Percentiles rank a stretch among this genome's conserved stretches.
phyloP scores from a whole-genome alignment of 2,113 vertebrate genomes.

The Phrynosoma platyrhinos region DNA sequence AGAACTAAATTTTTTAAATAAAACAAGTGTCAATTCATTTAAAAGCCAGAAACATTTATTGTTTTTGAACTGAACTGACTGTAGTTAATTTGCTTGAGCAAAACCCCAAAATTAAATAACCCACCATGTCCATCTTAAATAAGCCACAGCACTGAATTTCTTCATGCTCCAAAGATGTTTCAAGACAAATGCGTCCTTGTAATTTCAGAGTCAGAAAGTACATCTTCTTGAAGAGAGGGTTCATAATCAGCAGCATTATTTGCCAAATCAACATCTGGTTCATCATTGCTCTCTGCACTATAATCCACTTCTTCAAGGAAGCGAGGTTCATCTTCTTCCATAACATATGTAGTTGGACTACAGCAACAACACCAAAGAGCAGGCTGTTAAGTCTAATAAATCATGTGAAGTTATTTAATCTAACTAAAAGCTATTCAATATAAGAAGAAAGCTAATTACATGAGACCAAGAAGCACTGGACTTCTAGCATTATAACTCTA shows the following conservation, averaged over 20 bases:
- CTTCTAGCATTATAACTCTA: background rate
- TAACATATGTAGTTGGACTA: constrained; percentile 91
- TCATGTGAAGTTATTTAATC: background rate
- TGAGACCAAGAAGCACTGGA: background rate
- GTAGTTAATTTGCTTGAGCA: constrained; percentile 64
- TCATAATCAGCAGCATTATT: constrained; percentile 79
- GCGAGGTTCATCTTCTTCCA: constrained; percentile 96
- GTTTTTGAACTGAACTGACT: constrained; percentile 69
- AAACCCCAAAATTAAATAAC: constrained; percentile 59
- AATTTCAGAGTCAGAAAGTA: constrained; percentile 85
- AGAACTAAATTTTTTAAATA: constrained; percentile 74
- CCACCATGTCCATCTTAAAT: constrained; percentile 45
- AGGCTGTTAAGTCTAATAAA: constrained; percentile 9
- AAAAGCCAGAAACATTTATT: constrained; percentile 77
- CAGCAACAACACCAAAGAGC: constrained; percentile 66
- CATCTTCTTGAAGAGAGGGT: constrained; percentile 80
- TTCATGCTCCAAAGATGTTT: constrained; percentile 58
- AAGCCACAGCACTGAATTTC: constrained; percentile 63
- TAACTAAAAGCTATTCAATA: background rate
- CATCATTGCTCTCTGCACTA: constrained; percentile 96
- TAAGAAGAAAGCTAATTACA: background rate
- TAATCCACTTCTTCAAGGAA: constrained; percentile 98
- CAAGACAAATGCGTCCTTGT: constrained; percentile 77
- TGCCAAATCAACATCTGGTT: constrained; percentile 83
- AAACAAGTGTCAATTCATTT: constrained; percentile 70